phyloP scores from a whole-genome alignment of 2,113 vertebrate species.

The rabbit (Oryctolagus cuniculus) region mOryCun1.1 NC_091433.1:153704501-153705000 shows the following conservation, averaged over 20 bases:
- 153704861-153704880: background rate
- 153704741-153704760: background rate
- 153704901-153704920: background rate
- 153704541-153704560: background rate
- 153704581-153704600: background rate
- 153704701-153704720: background rate
- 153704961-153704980: background rate
- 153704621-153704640: background rate
- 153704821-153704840: background rate
- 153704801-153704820: constrained; percentile 2
- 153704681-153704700: background rate
- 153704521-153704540: background rate
- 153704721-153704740: background rate
- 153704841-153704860: background rate
- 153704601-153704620: background rate
- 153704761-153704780: background rate
- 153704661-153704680: background rate
- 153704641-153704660: background rate
- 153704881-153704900: background rate
- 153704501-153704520: background rate
- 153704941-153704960: background rate
- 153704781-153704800: background rate
- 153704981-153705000: background rate
- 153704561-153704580: background rate
- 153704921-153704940: background rate